phyloP scores from a whole-genome alignment of 2,888 invertebrate genomes.

The Lymantria monacha region DNA sequence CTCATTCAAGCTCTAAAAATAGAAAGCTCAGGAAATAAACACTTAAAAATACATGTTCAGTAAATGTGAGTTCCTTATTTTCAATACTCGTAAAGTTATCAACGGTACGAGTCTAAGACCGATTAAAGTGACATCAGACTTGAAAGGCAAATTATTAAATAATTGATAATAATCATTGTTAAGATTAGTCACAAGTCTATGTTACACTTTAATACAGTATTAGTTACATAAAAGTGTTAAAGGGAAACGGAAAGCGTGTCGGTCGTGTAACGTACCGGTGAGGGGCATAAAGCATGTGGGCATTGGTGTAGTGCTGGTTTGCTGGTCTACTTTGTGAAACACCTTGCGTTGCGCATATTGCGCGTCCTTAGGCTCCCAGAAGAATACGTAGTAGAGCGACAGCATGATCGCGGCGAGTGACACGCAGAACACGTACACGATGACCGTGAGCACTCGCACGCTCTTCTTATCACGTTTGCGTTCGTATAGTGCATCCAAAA shows the following conservation, averaged over 20 bases:
- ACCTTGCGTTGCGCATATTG: conserved; percentile 78
- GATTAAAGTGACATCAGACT: neutral
- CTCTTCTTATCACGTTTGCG: conserved; percentile 93
- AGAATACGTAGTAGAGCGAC: conserved; percentile 95
- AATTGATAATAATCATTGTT: neutral
- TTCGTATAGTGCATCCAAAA: conserved; percentile 89
- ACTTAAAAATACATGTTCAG: neutral
- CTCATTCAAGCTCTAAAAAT: neutral
- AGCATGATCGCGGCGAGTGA: conserved; percentile 96
- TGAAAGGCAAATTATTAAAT: neutral
- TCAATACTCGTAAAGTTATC: conserved; percentile 19
- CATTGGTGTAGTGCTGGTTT: conserved; percentile 78
- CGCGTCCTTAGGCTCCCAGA: conserved; percentile 92
- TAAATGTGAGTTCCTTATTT: conserved; percentile 11
- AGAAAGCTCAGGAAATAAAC: conserved; percentile 2
- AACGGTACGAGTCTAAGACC: conserved; percentile 3
- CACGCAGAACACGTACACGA: conserved; percentile 96
- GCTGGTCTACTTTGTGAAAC: conserved; percentile 75
- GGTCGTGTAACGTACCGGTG: conserved; percentile 77
- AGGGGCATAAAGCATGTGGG: conserved; percentile 80
- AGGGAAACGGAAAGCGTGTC: conserved; percentile 56
- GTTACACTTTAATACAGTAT: neutral
- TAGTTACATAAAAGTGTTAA: conserved; percentile 16
- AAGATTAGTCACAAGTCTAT: neutral
- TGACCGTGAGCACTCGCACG: conserved; percentile 94